phyloP scores from a whole-genome alignment of 2,113 vertebrate species.

The Sebastes fasciatus region DNA sequence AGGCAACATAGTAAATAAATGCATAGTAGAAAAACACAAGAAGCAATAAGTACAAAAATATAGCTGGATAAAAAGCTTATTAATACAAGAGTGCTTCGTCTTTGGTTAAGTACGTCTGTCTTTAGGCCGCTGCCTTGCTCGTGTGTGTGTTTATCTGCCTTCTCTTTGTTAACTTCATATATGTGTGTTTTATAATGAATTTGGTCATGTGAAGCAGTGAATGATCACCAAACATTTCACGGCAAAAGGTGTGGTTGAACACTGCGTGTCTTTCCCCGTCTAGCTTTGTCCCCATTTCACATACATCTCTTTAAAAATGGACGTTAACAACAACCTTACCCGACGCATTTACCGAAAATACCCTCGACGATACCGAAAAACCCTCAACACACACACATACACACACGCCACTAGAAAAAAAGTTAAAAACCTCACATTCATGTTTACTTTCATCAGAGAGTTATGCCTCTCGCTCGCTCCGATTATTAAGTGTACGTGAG shows the following conservation, averaged over 20 bases:
- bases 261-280: slow-evolving; percentile 6
- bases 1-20: slow-evolving; percentile 66
- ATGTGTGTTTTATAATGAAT: background rate
- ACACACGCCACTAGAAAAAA: slow-evolving; percentile 6
- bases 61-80: slow-evolving; percentile 79
- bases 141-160: slow-evolving; percentile 9
- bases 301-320: slow-evolving; percentile 42
- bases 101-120: slow-evolving; percentile 79
- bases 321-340: slow-evolving; percentile 36
- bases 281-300: slow-evolving; percentile 40
- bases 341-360: background rate
- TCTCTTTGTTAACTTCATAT: background rate
- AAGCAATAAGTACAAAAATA: slow-evolving; percentile 81
- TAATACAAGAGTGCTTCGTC: slow-evolving; percentile 80
- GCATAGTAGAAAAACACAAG: slow-evolving; percentile 71
- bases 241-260: slow-evolving; percentile 5
- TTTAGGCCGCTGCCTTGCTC: slow-evolving; percentile 21
- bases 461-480: slow-evolving; percentile 18
- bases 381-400: slow-evolving; percentile 14
- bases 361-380: background rate
- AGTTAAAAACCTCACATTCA: slow-evolving; percentile 57
- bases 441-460: slow-evolving; percentile 51
- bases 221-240: slow-evolving; percentile 18
- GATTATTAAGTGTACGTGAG: slow-evolving; percentile 15
- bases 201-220: slow-evolving; percentile 8